Evolutionary conservation across 2,797 vertebrate genomes (phyloP).

Genomic region (Sebastes steindachneri): DNA sequence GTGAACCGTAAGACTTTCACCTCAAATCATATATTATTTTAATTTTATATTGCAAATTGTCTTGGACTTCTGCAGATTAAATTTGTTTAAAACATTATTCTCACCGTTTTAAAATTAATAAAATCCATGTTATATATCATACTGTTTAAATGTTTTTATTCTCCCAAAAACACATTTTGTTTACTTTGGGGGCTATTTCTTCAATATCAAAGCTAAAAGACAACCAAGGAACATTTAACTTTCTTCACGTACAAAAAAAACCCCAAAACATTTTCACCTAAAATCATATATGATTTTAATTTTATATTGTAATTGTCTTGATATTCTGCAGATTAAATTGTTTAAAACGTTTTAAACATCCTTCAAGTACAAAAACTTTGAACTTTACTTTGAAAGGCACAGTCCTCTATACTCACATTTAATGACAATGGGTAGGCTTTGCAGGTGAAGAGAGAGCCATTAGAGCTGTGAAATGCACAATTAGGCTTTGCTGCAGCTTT

Average conservation of each 20-base stretch:
- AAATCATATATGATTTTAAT: too few relatives aligned
- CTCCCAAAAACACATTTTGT: too few relatives aligned
- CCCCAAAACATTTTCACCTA: too few relatives aligned
- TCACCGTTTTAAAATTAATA: slow-evolving; percentile 13
- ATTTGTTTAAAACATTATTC: not conserved
- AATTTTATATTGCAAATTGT: slow-evolving; percentile 26
- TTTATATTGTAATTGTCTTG: too few relatives aligned
- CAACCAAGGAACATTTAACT: not conserved
- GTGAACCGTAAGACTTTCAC: slow-evolving; percentile 26
- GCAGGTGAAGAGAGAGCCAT: not conserved
- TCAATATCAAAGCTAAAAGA: too few relatives aligned
- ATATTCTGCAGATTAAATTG: too few relatives aligned
- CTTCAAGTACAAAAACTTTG: not conserved
- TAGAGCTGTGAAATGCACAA: slow-evolving; percentile 49
- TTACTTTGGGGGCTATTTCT: too few relatives aligned
- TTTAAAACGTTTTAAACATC: too few relatives aligned
- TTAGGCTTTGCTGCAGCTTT: slow-evolving; percentile 43
- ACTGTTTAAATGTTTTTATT: too few relatives aligned
- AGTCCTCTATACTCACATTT: not conserved
- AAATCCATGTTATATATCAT: too few relatives aligned
- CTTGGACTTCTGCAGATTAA: slow-evolving; percentile 5
- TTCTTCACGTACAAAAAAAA: rapidly evolving
- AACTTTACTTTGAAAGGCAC: not conserved
- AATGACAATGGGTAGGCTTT: not conserved
- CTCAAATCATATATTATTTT: not conserved